phyloP scores from a whole-genome alignment of 2,888 invertebrate species.

The Xiphydria camelus region DNA sequence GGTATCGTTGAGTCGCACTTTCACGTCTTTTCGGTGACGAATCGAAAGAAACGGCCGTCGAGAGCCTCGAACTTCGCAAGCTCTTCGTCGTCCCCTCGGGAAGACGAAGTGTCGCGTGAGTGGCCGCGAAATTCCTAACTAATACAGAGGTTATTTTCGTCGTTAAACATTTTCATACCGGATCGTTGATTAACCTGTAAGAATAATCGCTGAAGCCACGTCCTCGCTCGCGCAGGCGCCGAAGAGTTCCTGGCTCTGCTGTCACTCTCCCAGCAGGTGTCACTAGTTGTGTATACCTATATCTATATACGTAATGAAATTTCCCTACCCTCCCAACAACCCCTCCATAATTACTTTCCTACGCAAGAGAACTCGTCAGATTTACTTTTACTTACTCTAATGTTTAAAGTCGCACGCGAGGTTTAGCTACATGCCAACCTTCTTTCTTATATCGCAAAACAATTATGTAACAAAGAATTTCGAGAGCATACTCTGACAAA shows the following conservation, averaged over 20 bases:
- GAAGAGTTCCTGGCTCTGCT: slow-evolving; percentile 47
- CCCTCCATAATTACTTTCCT: slow-evolving; percentile 13
- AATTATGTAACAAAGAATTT: too few species aligned
- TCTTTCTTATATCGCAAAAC: slow-evolving; percentile 11
- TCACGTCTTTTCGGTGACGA: too few species aligned
- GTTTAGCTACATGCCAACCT: slow-evolving; percentile 9
- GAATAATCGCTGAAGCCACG: slow-evolving; percentile 25
- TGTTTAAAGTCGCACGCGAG: slow-evolving; percentile 6
- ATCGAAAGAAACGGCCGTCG: too few species aligned
- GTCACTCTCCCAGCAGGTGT: slow-evolving; percentile 39
- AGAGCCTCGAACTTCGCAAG: too few species aligned
- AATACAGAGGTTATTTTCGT: too few species aligned
- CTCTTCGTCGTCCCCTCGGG: too few species aligned
- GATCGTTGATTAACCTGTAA: too few species aligned
- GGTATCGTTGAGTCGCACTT: too few species aligned
- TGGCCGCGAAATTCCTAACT: too few species aligned
- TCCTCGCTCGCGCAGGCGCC: slow-evolving; percentile 41
- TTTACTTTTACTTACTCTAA: slow-evolving; percentile 12
- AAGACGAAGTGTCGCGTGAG: too few species aligned
- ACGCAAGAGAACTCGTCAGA: slow-evolving; percentile 5
- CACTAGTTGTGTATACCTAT: slow-evolving; percentile 20
- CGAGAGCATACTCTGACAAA: slow-evolving; percentile 6
- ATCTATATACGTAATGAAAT: slow-evolving; percentile 17
- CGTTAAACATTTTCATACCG: too few species aligned
- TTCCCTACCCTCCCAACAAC: too few species aligned